These are phyloP conservation scores for Mobula hypostoma DNA, from an alignment of 2,113 vertebrate species.

Conservation along the genomic window DNA sequence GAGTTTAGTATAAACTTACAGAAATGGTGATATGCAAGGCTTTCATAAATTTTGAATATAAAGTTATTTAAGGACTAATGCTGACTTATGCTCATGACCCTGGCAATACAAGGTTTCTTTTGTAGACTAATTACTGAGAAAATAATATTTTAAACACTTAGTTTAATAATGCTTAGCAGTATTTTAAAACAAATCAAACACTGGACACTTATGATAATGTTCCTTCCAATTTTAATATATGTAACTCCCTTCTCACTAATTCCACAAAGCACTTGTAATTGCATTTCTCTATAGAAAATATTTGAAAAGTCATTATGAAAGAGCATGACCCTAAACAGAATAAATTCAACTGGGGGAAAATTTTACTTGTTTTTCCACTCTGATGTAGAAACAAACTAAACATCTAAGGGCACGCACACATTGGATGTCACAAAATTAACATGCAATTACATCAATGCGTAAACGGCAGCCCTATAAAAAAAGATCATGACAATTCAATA, in stretches of 20 bases:
- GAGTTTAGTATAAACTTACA: background rate
- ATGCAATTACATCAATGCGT: background rate
- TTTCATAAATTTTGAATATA: background rate
- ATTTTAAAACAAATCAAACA: constrained; percentile 1
- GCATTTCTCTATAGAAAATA: background rate
- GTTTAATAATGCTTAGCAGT: background rate
- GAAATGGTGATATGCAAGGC: background rate
- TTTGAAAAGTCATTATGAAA: background rate
- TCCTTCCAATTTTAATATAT: background rate
- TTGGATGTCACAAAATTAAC: background rate
- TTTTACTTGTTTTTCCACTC: background rate
- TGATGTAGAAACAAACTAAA: background rate
- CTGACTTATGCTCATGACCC: background rate
- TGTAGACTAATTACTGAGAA: background rate
- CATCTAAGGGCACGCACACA: background rate
- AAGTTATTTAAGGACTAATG: background rate
- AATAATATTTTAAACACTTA: background rate
- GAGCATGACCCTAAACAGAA: background rate
- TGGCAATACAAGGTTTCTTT: background rate
- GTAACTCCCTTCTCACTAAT: background rate
- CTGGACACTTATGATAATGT: background rate
- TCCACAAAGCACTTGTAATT: background rate
- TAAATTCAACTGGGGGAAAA: background rate
- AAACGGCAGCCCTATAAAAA: background rate
- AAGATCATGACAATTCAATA: background rate